Percentiles rank a stretch among this genome's conserved stretches.
These are phyloP conservation scores for Tapirus indicus DNA, from an alignment of 2,797 vertebrate species.

Conservation along the genomic window DNA sequence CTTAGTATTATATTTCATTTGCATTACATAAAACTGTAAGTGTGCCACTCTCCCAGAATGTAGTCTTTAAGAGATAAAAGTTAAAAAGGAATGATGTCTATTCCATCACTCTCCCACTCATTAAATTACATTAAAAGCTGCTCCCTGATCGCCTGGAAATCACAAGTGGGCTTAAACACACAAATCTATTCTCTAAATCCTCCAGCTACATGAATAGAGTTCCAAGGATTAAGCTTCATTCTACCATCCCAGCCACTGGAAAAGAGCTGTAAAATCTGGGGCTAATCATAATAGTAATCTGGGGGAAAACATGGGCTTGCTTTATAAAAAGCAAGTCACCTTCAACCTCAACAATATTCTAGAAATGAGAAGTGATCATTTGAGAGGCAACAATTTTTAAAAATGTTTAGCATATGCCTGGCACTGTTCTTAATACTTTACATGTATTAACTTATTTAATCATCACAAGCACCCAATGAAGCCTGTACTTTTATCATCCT, in stretches of 20 bases:
- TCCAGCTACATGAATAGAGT: slow-evolving; percentile 18
- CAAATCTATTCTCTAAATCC: neutral
- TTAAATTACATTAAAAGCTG: slow-evolving; percentile 65
- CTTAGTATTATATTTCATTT: slow-evolving; percentile 31
- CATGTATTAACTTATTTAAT: slow-evolving; percentile 39
- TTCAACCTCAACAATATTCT: neutral
- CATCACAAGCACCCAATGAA: slow-evolving; percentile 18
- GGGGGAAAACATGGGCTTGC: neutral
- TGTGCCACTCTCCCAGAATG: slow-evolving; percentile 17
- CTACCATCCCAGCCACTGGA: neutral
- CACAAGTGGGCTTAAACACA: slow-evolving; percentile 22
- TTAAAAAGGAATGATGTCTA: slow-evolving; percentile 47
- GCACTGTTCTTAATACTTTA: neutral
- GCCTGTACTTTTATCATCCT: neutral
- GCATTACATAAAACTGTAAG: slow-evolving; percentile 36
- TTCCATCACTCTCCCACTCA: slow-evolving; percentile 37
- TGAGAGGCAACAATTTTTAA: slow-evolving; percentile 11
- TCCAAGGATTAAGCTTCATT: slow-evolving; percentile 17
- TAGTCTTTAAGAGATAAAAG: slow-evolving; percentile 48
- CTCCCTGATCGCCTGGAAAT: slow-evolving; percentile 50
- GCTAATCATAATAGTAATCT: slow-evolving; percentile 2
- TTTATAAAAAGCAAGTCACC: neutral
- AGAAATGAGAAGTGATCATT: slow-evolving; percentile 27
- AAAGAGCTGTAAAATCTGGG: slow-evolving; percentile 9
- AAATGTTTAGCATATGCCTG: neutral